These are phyloP conservation scores for Dreissena polymorpha DNA, from an alignment of 1,140 invertebrate genomes.

Conservation along the genomic window DNA sequence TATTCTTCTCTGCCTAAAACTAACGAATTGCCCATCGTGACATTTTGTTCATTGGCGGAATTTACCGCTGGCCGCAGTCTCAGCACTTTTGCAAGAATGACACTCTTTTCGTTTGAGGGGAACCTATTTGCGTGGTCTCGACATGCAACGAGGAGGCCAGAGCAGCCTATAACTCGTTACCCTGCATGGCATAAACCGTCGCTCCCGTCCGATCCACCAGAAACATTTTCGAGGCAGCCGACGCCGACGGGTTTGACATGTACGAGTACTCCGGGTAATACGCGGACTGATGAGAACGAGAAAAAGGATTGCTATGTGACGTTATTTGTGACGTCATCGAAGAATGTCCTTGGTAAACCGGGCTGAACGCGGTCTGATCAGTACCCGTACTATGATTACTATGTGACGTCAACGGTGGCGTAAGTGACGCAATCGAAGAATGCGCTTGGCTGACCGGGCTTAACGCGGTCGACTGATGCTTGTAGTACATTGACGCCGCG, in stretches of 20 bases:
- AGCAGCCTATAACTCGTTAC: conserved; percentile 16
- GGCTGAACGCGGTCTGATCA: background rate
- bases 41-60: too few species aligned
- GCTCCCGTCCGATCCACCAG: conserved; percentile 12
- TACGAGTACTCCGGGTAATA: background rate
- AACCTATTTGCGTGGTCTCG: background rate
- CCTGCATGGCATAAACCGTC: conserved; percentile 19
- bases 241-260: background rate
- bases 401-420: background rate
- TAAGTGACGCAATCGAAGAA: background rate
- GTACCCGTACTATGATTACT: background rate
- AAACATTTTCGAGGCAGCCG: background rate
- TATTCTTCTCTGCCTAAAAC: too few species aligned
- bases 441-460: background rate
- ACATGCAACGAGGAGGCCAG: conserved; percentile 21
- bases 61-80: too few species aligned
- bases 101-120: too few species aligned
- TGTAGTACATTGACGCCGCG: conserved; percentile 12
- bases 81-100: too few species aligned
- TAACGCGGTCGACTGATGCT: background rate
- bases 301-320: background rate
- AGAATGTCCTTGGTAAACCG: background rate
- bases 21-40: too few species aligned
- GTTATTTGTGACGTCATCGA: background rate
- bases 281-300: too few species aligned